Base-by-base conservation (phyloP, 2,888 invertebrate species). In the Noctua janthe region DNA sequence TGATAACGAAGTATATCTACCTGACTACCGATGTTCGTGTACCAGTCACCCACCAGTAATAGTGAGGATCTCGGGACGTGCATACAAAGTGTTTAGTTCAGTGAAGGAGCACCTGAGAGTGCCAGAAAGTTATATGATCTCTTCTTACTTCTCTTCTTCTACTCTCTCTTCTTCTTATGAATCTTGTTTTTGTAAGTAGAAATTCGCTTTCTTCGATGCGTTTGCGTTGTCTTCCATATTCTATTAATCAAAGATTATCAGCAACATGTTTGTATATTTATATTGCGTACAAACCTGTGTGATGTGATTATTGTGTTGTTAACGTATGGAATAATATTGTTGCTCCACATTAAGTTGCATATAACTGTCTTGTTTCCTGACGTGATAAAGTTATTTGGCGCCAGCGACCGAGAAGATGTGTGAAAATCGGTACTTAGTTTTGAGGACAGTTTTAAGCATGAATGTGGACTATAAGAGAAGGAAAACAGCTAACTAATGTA, bases 1-100 rank as follows among this genome's bases (percentile, higher is more conserved):
- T 93, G 96, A 97, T 97, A 97, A 94, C 91, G 79, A 88, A 80
- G 81, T 91, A 91, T 92, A 92, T 92, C 92, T 93, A 91, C 91
- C 91, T 92, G 92, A 91, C 93, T 93, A 91, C 94, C 91, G 92
- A 88, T 87, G 91, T 85, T 91, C 88, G 87, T 85, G 85, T 88
- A 89, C 81, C 94, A 94, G 94, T 94, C 88, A 66, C 4, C 66
- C 20, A 66, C 20, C 20, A 66, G 85, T 76, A 15, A 91, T 89
- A 89, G 90, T 88, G 84, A 89, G 88, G 84, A 87, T 82, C 89
- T 82, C 80, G 78, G 73, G 90, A 74, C 76, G 62, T 81, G 76
- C 78, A 80, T 54, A 69, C 51, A 70, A 64, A 72, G 66, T 83
- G 79, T 69, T 51, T 35, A 59, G 70, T 86, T 77, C 5, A 78